Percentiles rank a stretch among this genome's conserved stretches.
Conservation (phyloP, 2,113 vertebrate species). For the Xenus cinereus region DNA sequence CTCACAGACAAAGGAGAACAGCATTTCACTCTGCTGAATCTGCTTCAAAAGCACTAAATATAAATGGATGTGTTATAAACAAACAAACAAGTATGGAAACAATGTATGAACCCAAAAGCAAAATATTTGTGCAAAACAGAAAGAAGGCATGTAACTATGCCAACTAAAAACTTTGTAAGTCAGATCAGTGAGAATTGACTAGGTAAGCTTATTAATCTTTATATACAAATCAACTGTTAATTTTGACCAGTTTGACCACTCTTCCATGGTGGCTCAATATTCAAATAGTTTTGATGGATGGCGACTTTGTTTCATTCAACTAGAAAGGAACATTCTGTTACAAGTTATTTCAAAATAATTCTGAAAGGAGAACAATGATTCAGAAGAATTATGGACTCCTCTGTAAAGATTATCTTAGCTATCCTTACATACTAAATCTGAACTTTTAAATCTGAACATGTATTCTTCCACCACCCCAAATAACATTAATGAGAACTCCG, state of each 20-base stretch:
- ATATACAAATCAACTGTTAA: neutral
- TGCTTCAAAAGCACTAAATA: neutral
- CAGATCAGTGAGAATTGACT: neutral
- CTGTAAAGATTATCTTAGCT: neutral
- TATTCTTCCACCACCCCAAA: neutral
- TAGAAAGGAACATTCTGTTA: neutral
- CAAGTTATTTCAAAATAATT: neutral
- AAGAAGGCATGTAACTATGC: neutral
- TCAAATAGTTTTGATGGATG: neutral
- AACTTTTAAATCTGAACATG: neutral
- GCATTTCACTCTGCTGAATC: neutral
- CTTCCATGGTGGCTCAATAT: neutral
- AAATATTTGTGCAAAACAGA: neutral
- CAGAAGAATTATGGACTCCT: neutral
- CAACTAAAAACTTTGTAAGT: neutral
- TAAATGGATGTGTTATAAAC: neutral
- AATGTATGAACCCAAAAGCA: neutral
- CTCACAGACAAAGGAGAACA: neutral
- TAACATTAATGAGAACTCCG: neutral
- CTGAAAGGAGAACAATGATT: neutral
- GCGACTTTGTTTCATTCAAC: neutral
- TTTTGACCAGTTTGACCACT: neutral
- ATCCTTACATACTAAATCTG: neutral
- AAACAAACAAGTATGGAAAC: neutral
- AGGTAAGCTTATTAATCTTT: neutral